A percentile compares a stretch with the other conserved stretches of the same genome.
Evolutionary conservation across 2,113 vertebrate genomes (phyloP).

Genomic region (Lepisosteus osseus): DNA sequence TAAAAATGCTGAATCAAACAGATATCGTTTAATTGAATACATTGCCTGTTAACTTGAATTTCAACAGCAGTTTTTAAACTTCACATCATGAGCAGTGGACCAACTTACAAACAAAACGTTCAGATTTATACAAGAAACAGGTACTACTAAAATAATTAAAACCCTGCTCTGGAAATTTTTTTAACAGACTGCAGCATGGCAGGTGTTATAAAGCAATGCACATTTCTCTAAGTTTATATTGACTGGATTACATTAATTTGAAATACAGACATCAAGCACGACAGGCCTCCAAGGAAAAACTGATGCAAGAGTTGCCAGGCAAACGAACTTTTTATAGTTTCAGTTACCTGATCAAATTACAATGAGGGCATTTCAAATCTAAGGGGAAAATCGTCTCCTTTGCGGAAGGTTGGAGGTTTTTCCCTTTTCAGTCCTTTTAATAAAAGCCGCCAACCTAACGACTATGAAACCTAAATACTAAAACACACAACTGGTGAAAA

Average conservation of each 20-base stretch:
- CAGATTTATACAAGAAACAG: conserved; percentile 37
- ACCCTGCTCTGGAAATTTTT: conserved; percentile 24
- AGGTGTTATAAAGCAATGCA: conserved; percentile 29
- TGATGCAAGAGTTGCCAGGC: conserved; percentile 22
- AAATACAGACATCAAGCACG: conserved; percentile 23
- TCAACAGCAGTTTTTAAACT: neutral
- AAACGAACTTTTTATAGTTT: conserved; percentile 10
- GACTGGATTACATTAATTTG: conserved; percentile 36
- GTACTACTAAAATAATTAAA: conserved; percentile 32
- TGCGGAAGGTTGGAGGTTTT: too few relatives aligned
- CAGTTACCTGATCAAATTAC: neutral
- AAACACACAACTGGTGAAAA: too few relatives aligned
- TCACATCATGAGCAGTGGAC: conserved; percentile 19
- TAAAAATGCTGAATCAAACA: neutral
- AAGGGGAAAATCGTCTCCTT: conserved; percentile 13
- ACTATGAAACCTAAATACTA: too few relatives aligned
- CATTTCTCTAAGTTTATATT: conserved; percentile 35
- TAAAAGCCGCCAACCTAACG: too few relatives aligned
- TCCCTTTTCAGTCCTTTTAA: too few relatives aligned
- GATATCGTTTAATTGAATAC: neutral
- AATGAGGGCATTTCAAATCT: neutral
- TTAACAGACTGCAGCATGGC: conserved; percentile 20
- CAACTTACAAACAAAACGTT: conserved; percentile 31
- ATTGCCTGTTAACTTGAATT: neutral
- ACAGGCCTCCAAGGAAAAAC: conserved; percentile 30